Conservation (phyloP, 2,888 invertebrate genomes). For the Andrena marginata region DNA sequence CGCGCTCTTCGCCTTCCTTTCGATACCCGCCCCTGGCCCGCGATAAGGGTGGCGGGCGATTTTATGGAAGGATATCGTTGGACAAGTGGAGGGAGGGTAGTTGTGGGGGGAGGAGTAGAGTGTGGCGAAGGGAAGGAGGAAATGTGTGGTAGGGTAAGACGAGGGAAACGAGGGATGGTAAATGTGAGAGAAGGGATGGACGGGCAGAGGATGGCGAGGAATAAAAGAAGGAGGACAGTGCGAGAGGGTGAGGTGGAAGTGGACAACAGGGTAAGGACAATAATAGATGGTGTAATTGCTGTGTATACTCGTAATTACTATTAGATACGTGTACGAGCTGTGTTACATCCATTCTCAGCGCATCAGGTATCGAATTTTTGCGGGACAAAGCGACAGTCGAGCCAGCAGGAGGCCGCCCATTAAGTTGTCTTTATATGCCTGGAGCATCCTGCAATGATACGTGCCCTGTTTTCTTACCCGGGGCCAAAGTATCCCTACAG, state of each 20-base stretch:
- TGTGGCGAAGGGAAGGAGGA: background rate
- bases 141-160: no score
- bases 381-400: background rate
- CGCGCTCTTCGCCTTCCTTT: conserved; percentile 42
- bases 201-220: no score
- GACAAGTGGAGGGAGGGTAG: background rate
- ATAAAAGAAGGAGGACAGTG: no score
- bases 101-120: background rate
- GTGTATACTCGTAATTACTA: background rate
- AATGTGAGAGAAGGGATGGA: background rate
- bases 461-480: conserved; percentile 53
- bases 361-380: background rate
- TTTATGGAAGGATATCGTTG: conserved; percentile 27
- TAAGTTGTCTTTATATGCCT: conserved; percentile 60
- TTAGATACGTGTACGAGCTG: background rate
- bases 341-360: background rate
- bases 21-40: conserved; percentile 17
- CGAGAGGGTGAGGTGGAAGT: no score
- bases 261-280: background rate
- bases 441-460: conserved; percentile 52
- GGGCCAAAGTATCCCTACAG: conserved; percentile 45
- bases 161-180: background rate
- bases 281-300: background rate
- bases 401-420: conserved; percentile 26
- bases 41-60: conserved; percentile 52